Conservation (phyloP, 2,797 vertebrate genomes). For the Semaprochilodus insignis region DNA sequence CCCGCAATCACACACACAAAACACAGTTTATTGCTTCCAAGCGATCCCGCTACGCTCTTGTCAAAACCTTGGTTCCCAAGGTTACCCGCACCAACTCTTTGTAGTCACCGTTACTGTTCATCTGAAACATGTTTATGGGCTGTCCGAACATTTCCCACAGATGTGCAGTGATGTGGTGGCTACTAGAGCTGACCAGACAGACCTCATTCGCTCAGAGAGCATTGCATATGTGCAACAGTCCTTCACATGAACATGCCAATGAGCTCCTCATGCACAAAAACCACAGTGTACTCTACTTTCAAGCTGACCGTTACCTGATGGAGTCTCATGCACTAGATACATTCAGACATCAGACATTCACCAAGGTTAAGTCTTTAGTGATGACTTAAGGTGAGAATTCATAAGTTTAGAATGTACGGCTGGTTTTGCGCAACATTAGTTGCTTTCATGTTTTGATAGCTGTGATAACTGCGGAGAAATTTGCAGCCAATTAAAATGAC, state of each 20-base stretch:
- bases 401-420: constrained; percentile 31
- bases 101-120: constrained; percentile 37
- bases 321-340: constrained; percentile 5
- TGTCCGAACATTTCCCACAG: constrained; percentile 47
- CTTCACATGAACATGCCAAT: background rate
- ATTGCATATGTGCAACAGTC: constrained; percentile 7
- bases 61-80: constrained; percentile 26
- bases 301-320: background rate
- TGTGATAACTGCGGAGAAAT: too few species aligned
- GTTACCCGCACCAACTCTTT: constrained; percentile 18
- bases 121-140: constrained; percentile 42
- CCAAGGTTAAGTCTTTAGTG: background rate
- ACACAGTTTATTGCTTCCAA: constrained; percentile 15
- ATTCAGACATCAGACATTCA: constrained; percentile 24
- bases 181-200: constrained; percentile 44
- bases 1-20: constrained; percentile 4
- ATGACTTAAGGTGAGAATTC: constrained; percentile 31
- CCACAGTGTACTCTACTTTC: background rate
- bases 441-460: background rate
- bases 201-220: constrained; percentile 1
- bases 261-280: constrained; percentile 6
- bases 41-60: background rate
- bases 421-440: background rate
- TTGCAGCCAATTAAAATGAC: too few species aligned
- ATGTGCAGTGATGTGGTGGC: constrained; percentile 38